phyloP scores from a whole-genome alignment of 2,113 vertebrate species.

The Rhinichthys klamathensis region DNA sequence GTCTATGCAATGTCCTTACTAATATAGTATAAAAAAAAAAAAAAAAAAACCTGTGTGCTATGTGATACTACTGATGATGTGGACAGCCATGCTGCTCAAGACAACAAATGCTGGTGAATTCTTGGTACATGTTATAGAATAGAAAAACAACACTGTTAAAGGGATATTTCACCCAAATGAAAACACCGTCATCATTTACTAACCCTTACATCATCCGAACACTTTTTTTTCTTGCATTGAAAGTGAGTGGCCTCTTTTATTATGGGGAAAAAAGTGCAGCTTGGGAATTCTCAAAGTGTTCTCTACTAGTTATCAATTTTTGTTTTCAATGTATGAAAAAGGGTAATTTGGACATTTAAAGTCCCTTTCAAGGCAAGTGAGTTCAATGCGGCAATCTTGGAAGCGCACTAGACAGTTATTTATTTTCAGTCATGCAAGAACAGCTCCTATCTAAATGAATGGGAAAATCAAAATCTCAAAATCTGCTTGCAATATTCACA shows the following conservation, averaged over 20 bases:
- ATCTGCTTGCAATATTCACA: not conserved
- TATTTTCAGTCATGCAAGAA: not conserved
- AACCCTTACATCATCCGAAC: slow-evolving; percentile 14
- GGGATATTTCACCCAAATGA: not conserved
- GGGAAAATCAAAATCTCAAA: not conserved
- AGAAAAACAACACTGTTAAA: not conserved
- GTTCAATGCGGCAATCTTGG: not conserved
- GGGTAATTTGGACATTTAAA: not conserved
- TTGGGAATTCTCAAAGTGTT: not conserved
- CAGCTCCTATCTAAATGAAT: not conserved
- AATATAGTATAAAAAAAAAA: too few species aligned
- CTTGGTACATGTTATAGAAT: not conserved
- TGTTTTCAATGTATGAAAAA: not conserved
- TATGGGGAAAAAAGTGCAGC: not conserved
- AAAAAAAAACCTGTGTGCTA: not conserved
- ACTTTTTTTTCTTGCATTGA: not conserved
- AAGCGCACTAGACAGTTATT: not conserved
- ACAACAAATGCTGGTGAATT: not conserved
- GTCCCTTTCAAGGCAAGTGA: not conserved
- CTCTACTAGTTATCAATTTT: not conserved
- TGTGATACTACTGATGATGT: not conserved
- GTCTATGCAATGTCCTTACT: too few species aligned
- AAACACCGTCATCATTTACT: not conserved
- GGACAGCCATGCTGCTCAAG: not conserved
- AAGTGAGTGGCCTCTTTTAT: not conserved